Percentiles rank a stretch among this genome's conserved stretches.
Conservation (phyloP, 2,888 invertebrate species). For the Caradrina clavipalpis region DNA sequence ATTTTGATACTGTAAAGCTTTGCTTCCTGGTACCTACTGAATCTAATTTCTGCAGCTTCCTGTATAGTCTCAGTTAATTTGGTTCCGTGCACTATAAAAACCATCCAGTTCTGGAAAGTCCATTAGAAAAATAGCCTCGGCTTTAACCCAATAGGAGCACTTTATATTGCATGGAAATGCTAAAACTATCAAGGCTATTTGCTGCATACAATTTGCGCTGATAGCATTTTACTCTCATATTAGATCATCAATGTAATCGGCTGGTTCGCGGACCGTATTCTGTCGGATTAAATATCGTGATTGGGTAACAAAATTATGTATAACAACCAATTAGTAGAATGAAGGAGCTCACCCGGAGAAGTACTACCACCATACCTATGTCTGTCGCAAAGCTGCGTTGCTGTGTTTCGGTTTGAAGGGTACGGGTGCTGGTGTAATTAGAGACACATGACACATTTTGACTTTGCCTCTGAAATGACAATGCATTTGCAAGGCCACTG, state of each 20-base stretch:
- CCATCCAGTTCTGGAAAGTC: constrained; percentile 35
- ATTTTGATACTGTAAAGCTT: constrained; percentile 24
- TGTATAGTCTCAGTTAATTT: constrained; percentile 41
- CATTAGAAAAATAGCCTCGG: constrained; percentile 47
- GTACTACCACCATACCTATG: too few relatives aligned
- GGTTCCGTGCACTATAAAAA: constrained; percentile 50
- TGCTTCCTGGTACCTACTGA: constrained; percentile 8
- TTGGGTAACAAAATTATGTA: neutral
- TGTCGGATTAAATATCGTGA: neutral
- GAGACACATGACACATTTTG: too few relatives aligned
- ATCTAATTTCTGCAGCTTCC: constrained; percentile 47
- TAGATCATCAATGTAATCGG: constrained; percentile 9
- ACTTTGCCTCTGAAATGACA: too few relatives aligned
- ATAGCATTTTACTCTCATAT: neutral
- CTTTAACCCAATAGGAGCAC: constrained; percentile 45
- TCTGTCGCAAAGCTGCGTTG: too few relatives aligned
- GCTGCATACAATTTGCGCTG: constrained; percentile 3
- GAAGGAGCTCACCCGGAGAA: too few relatives aligned
- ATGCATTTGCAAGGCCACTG: too few relatives aligned
- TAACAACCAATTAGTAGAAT: neutral
- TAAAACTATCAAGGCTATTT: constrained; percentile 32
- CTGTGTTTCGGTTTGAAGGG: too few relatives aligned
- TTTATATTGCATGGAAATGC: constrained; percentile 27
- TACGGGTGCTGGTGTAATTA: too few relatives aligned
- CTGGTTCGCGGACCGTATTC: neutral